phyloP scores from a whole-genome alignment of 1,140 invertebrate species.

The Aradophagus sp. region DNA sequence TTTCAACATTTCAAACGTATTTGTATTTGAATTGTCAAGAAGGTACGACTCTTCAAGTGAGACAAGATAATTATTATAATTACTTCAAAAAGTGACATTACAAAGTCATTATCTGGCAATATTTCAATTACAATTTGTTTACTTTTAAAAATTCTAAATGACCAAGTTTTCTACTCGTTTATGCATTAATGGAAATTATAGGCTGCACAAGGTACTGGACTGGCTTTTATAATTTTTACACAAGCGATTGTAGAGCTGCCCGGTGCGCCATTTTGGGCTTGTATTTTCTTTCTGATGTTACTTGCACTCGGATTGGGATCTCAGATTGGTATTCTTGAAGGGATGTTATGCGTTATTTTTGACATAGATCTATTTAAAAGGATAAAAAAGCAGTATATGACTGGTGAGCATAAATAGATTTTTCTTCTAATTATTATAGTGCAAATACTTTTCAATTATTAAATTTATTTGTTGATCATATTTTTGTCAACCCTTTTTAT shows the following conservation, averaged over 20 bases:
- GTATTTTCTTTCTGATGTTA: conserved; percentile 95
- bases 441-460: conserved; percentile 60
- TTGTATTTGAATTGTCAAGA: no score
- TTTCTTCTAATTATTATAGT: conserved; percentile 10
- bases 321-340: conserved; percentile 93
- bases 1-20: no score
- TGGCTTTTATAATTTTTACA: conserved; percentile 94
- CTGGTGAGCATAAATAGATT: conserved; percentile 76
- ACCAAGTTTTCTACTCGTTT: no score
- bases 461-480: no score
- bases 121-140: no score
- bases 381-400: conserved; percentile 90
- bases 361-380: conserved; percentile 92
- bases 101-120: no score
- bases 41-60: no score
- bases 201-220: conserved; percentile 94
- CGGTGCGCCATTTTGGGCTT: conserved; percentile 92
- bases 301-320: conserved; percentile 91
- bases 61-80: no score
- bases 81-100: no score
- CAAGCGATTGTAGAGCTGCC: conserved; percentile 93
- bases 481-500: no score
- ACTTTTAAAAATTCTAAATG: no score
- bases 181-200: no score
- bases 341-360: conserved; percentile 94